Base-by-base conservation (phyloP, 1,140 invertebrate genomes). In the Micrasema longulum region DNA sequence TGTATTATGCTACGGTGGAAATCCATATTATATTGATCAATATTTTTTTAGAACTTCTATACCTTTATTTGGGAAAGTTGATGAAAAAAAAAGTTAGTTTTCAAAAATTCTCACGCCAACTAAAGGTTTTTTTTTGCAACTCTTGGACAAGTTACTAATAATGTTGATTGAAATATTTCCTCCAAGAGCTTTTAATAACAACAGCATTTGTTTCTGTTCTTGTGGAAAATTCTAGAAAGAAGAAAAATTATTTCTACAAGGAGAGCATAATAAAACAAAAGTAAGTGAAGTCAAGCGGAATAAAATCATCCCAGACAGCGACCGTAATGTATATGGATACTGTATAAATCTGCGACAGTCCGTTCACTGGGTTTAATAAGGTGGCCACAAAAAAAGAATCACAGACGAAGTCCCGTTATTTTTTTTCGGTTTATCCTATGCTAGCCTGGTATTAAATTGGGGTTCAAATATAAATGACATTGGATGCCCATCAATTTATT, bases 281-380 rank as follows among this genome's bases (percentile, higher is more conserved):
- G 53, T 35, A 57, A 57, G 53, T 57, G 36, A 57, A 57, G 53
- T 57, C 53, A 57, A 57, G 53, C 36, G 53, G 53, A 57, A 57
- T 57, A 57, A 57, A 57, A 57, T 57, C 53, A 57, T 57, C 53
- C 36, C 53, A 57, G 53, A 57, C 63, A 14, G 63, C 43, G 43
- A 14, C n/a, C 63, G 43, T 48, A 48, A 65, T 48, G 47, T 65
- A 65, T 47, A 65, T 16, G 43, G 63, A 48, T 65, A 31, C 26
- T 10, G 43, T 48, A 65, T 65, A 65, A 65, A 65, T 65, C 63
- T 65, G 63, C 23, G 45, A 65, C 63, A 65, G 38, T 22, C 43
- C 18, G 43, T n/a, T n/a, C n/a, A n/a, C n/a, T n/a, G n/a, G n/a
- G n/a, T n/a, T n/a, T n/a, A n/a, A n/a, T n/a, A n/a, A n/a, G n/a